Evolutionary conservation across 53 echinoderm and acorn worm genomes (phyloP).

Genomic region (Echinarachnius parma): DNA sequence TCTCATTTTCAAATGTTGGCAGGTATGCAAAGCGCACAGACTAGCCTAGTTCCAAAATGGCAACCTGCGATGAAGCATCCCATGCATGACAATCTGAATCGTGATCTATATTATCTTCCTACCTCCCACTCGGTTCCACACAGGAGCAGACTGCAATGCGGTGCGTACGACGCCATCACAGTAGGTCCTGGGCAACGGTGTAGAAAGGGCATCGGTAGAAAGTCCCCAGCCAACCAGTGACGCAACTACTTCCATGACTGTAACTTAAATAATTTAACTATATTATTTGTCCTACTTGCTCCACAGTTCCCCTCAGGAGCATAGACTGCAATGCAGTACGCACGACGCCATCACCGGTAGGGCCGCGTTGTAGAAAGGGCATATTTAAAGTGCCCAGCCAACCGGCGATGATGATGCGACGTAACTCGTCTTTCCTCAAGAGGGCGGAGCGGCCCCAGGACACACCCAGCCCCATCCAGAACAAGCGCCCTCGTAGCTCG

Average conservation of each 20-base stretch:
- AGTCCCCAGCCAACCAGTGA: too few species aligned
- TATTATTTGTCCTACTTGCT: too few species aligned
- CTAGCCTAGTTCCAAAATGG: too few species aligned
- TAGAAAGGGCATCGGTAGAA: slow-evolving; percentile 81
- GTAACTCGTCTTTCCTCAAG: slow-evolving; percentile 68
- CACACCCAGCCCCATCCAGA: slow-evolving; percentile 74
- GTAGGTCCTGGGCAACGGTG: slow-evolving; percentile 59
- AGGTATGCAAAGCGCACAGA: too few species aligned
- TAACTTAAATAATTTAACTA: too few species aligned
- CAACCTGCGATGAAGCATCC: too few species aligned
- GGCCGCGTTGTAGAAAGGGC: slow-evolving; percentile 65
- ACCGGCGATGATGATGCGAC: slow-evolving; percentile 46
- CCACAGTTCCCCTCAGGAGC: slow-evolving; percentile 28
- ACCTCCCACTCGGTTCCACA: slow-evolving; percentile 35
- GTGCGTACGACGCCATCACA: slow-evolving; percentile 58
- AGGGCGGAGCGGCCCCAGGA: slow-evolving; percentile 78
- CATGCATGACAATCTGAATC: too few species aligned
- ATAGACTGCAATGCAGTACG: slow-evolving; percentile 72
- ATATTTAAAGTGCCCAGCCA: slow-evolving; percentile 96
- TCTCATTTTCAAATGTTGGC: too few species aligned
- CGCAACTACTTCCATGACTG: too few species aligned
- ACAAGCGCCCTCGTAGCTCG: slow-evolving; percentile 73
- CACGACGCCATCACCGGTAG: slow-evolving; percentile 55
- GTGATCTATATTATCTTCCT: too few species aligned
- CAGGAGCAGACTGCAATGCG: slow-evolving; percentile 65